Base-by-base conservation (phyloP, 2,113 vertebrate genomes). In the Setophaga coronata region DNA sequence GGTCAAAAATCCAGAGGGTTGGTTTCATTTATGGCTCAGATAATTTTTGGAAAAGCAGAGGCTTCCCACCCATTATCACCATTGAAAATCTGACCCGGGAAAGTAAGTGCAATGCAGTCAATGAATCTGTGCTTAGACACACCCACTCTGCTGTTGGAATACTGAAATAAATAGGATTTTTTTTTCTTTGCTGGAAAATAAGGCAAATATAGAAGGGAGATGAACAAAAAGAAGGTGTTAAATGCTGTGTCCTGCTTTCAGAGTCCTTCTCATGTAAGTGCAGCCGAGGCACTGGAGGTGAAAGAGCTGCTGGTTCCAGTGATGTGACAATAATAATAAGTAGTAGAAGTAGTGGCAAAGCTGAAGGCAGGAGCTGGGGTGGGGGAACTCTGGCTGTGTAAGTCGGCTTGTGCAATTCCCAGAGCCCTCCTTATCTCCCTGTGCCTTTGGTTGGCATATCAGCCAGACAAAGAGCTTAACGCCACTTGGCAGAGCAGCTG, bases 381-480 rank as follows among this genome's bases (percentile, higher is more conserved):
- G 3, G 69, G 26, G 79, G 66, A 94, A 90, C 51, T 78, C 31
- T 87, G 2, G 1, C 91, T 61, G 36, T 76, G 92, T 82, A 40
- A 94, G 70, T 84, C 26, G 2, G 91, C 66, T 81, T 78, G 61
- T 90, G 84, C 54, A 95, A 97, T 97, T 97, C 97, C 97, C 97
- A 40, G 36, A 72, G 97, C 94, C 83, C 84, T 82, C 66, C 97
- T 97, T 97, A 97, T 97, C 97, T 97, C 80, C 36, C 92, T 6
- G 84, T 74, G 95, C 96, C 95, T 96, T 93, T 93, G 94, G 78
- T 92, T 96, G 97, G 97, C 84, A 34, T 95, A 95, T 96, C 96
- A 96, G 94, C 45, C 93, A 96, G 95, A 97, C 95, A 96, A 97
- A 97, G 96, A 66, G 95, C 93, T 96, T 95, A 97, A 94, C 60